These are phyloP conservation scores for Saccostrea glomerata DNA, from an alignment of 1,140 invertebrate species.

Conservation along the genomic window DNA sequence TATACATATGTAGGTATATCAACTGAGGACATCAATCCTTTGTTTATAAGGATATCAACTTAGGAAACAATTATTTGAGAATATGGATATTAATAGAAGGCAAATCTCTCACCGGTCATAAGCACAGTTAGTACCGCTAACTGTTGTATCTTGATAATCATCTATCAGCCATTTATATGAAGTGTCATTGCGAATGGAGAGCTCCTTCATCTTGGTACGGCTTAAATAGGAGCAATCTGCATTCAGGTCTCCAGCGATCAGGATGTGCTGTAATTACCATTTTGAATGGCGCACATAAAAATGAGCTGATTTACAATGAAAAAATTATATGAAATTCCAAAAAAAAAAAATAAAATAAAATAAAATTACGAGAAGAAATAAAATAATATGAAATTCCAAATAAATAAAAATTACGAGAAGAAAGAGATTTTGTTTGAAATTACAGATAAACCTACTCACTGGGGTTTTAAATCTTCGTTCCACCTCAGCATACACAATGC, in stretches of 20 bases:
- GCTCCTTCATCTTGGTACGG: constrained; percentile 61
- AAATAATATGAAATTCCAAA: too few relatives aligned
- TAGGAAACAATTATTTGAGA: too few relatives aligned
- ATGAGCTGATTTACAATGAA: too few relatives aligned
- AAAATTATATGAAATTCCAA: background rate
- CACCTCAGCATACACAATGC: too few relatives aligned
- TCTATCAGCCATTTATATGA: constrained; percentile 75
- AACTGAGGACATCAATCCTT: too few relatives aligned
- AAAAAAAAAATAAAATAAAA: too few relatives aligned
- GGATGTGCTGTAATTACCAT: constrained; percentile 40
- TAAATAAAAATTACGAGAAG: background rate
- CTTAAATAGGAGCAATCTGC: constrained; percentile 77
- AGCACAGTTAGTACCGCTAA: constrained; percentile 72
- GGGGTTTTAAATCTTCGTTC: background rate
- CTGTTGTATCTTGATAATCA: constrained; percentile 76
- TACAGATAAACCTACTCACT: constrained; percentile 15
- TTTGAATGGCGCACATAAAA: too few relatives aligned
- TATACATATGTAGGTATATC: too few relatives aligned
- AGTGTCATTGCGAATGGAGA: constrained; percentile 67
- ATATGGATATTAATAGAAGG: too few relatives aligned
- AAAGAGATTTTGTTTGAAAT: background rate
- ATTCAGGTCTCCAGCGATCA: constrained; percentile 78
- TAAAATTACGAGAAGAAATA: too few relatives aligned
- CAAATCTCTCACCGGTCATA: constrained; percentile 72
- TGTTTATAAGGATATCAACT: too few relatives aligned